These are phyloP conservation scores for Lepidochitona cinerea DNA, from an alignment of 2,888 invertebrate genomes.

Conservation along the genomic window DNA sequence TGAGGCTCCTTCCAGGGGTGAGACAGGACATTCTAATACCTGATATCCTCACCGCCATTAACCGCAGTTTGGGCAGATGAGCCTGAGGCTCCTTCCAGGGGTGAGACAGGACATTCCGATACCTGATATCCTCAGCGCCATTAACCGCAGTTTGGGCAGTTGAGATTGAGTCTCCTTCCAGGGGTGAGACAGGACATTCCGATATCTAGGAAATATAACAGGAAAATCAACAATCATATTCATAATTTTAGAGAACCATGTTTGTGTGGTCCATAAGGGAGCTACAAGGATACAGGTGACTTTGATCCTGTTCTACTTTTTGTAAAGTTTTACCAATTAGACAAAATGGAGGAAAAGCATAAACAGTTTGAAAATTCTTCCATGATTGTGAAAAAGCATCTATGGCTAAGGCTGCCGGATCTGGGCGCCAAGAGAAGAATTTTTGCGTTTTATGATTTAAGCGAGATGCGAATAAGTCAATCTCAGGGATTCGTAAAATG, in stretches of 20 bases:
- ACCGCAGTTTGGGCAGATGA: too few species aligned
- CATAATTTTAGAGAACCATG: background rate
- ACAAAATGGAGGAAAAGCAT: background rate
- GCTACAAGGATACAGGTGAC: background rate
- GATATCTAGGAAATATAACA: background rate
- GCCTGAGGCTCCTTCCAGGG: too few species aligned
- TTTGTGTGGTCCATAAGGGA: background rate
- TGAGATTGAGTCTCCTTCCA: background rate
- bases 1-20: too few species aligned
- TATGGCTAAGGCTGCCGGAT: background rate
- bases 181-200: background rate
- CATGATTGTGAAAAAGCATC: background rate
- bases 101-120: too few species aligned
- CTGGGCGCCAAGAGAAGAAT: background rate
- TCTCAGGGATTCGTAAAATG: background rate
- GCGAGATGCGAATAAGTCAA: too few species aligned
- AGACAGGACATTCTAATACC: too few species aligned
- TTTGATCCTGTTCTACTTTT: background rate
- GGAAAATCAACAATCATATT: background rate
- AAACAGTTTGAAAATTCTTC: background rate
- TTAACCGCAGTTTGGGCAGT: too few species aligned
- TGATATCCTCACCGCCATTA: too few species aligned
- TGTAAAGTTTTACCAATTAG: background rate
- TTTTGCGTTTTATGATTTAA: background rate
- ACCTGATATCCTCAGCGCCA: too few species aligned